Evolutionary conservation across 2,797 vertebrate genomes (phyloP).

Genomic region (Sebastes cheni): DNA sequence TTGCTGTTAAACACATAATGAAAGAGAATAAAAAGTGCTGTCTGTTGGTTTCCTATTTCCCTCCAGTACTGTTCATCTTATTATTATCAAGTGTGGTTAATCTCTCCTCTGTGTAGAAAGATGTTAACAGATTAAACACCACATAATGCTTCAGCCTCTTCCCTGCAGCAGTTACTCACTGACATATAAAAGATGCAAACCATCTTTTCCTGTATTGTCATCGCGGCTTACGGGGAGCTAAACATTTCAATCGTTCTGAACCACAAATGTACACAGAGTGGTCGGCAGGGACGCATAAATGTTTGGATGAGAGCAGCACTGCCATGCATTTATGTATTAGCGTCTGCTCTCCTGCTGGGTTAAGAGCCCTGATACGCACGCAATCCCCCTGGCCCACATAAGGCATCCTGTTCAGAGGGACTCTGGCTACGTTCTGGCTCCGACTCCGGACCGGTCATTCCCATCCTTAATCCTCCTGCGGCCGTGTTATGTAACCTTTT

Average conservation of each 20-base stretch:
- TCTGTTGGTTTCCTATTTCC: constrained; percentile 39
- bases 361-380: constrained; percentile 54
- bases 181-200: constrained; percentile 40
- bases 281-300: constrained; percentile 55
- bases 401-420: constrained; percentile 16
- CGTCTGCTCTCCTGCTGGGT: constrained; percentile 62
- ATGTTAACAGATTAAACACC: constrained; percentile 49
- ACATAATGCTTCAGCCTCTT: background rate
- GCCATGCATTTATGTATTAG: constrained; percentile 74
- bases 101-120: constrained; percentile 19
- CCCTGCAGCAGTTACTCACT: constrained; percentile 9
- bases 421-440: constrained; percentile 17
- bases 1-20: constrained; percentile 55
- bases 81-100: constrained; percentile 45
- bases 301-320: constrained; percentile 56
- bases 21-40: constrained; percentile 58
- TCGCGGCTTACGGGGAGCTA: constrained; percentile 15
- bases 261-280: constrained; percentile 43
- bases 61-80: background rate
- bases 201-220: constrained; percentile 21
- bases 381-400: constrained; percentile 39
- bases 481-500: constrained; percentile 60
- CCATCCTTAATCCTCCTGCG: constrained; percentile 57
- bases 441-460: constrained; percentile 49
- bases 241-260: constrained; percentile 49